Percentiles rank a stretch among this genome's conserved stretches.
These are phyloP conservation scores for Caenorhabditis sp. DNA, from an alignment of 2,888 invertebrate species.

Conservation along the genomic window DNA sequence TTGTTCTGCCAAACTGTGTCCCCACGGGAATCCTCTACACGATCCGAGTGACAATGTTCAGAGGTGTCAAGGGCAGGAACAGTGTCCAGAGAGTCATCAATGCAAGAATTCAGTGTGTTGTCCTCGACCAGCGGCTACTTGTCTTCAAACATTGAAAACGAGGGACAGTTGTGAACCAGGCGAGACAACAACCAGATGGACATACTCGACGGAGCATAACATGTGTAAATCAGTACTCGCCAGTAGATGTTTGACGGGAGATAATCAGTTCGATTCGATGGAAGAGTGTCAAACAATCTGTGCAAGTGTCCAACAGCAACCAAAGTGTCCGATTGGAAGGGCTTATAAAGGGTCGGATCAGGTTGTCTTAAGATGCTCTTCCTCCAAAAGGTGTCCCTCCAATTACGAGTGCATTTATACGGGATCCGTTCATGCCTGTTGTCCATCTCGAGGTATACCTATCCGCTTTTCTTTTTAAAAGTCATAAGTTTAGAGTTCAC, in stretches of 20 bases:
- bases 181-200: constrained; percentile 52
- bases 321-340: constrained; percentile 75
- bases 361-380: constrained; percentile 71
- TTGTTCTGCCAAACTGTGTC: constrained; percentile 69
- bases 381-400: constrained; percentile 70
- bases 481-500: constrained; percentile 53
- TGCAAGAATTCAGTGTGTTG: constrained; percentile 77
- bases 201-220: constrained; percentile 59
- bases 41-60: constrained; percentile 65
- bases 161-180: constrained; percentile 36
- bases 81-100: constrained; percentile 76
- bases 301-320: constrained; percentile 74
- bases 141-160: constrained; percentile 22
- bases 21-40: constrained; percentile 65
- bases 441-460: constrained; percentile 72
- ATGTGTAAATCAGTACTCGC: constrained; percentile 74
- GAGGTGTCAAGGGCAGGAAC: constrained; percentile 67
- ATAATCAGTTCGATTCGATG: constrained; percentile 74
- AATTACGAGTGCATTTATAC: constrained; percentile 79
- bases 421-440: constrained; percentile 75
- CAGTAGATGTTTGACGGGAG: constrained; percentile 73
- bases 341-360: constrained; percentile 71
- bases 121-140: constrained; percentile 68
- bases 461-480: neutral
- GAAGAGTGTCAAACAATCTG: constrained; percentile 75